These are phyloP conservation scores for Candoia aspera DNA, from an alignment of 2,113 vertebrate genomes.

Conservation along the genomic window DNA sequence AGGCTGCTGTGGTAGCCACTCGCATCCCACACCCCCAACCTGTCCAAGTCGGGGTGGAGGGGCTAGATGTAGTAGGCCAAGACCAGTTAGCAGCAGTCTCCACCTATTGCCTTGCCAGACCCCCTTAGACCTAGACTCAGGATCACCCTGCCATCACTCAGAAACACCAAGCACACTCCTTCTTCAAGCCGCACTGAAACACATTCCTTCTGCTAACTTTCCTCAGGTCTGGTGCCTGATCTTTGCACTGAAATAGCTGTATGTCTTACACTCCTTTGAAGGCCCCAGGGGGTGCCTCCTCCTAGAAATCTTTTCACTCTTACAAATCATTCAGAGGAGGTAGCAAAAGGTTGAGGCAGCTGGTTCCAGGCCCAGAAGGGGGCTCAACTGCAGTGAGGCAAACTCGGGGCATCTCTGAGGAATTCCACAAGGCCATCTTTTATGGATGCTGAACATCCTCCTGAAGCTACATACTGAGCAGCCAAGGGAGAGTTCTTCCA, in stretches of 20 bases:
- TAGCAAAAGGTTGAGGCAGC: neutral
- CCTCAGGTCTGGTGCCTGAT: slow-evolving; percentile 13
- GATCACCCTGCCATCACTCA: neutral
- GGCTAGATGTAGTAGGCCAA: neutral
- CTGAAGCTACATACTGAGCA: neutral
- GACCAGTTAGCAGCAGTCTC: neutral
- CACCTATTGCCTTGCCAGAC: neutral
- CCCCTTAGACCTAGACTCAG: neutral
- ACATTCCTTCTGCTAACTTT: slow-evolving; percentile 13
- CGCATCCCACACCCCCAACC: too few species aligned
- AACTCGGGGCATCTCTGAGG: neutral
- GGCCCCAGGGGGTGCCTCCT: neutral
- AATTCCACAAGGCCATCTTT: neutral
- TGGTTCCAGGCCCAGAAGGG: neutral
- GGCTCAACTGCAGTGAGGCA: neutral
- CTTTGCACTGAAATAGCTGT: slow-evolving; percentile 27
- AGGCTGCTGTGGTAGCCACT: neutral
- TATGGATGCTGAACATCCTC: neutral
- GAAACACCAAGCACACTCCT: neutral
- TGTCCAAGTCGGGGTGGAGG: neutral
- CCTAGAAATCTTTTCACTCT: neutral
- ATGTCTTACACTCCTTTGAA: neutral
- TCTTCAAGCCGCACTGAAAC: slow-evolving; percentile 25
- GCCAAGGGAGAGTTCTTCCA: neutral
- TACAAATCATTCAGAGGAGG: neutral